Base-by-base conservation (phyloP, 1,140 invertebrate genomes). In the Cydia pomonella region DNA sequence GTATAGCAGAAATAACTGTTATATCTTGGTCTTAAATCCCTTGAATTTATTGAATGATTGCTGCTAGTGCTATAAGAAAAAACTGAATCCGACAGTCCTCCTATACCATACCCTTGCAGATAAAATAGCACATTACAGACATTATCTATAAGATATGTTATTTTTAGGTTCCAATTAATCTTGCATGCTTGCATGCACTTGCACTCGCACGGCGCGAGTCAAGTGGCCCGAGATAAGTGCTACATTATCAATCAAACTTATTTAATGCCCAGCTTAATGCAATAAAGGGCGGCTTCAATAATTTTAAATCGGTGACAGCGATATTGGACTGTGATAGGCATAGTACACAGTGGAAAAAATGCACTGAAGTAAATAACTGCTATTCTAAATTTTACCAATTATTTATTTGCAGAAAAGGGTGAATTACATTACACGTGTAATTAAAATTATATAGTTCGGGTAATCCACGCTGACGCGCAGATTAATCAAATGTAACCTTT, bases 211-310 rank as follows among this genome's bases (percentile, higher is more conserved):
- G 53, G 53, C 53, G 53, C 53, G 53, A 69, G 64, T 69, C 64
- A 69, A 69, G 64, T 69, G 64, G 27, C 50, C 5, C 53, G 21
- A 33, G 64, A 33, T 66, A 38, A 69, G 64, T 69, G 64, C 64
- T 16, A 9, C 63, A n/a, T 69, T 69, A 69, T 69, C 64, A 69
- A 69, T 69, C 64, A 69, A 69, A 69, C 18, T 59, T 59, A 59
- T 59, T 59, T 59, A 59, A 59, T 59, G 53, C 53, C 50, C 50
- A 7, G 21, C 53, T 59, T 59, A 59, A 59, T 59, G 53, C 21
- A 59, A 69, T 69, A 33, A 69, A 69, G 27, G n/a, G 64, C 33
- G 64, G 63, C 63, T 69, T 69, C 29, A 21, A 18, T 38, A 16
- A 41, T 69, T 69, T 69, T 33, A 69, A 66, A 69, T n/a, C 63